Evolutionary conservation across 1,140 invertebrate species (phyloP), one percentile per base, ranked within the genome.

Genomic region (Nixonia krombeini): DNA sequence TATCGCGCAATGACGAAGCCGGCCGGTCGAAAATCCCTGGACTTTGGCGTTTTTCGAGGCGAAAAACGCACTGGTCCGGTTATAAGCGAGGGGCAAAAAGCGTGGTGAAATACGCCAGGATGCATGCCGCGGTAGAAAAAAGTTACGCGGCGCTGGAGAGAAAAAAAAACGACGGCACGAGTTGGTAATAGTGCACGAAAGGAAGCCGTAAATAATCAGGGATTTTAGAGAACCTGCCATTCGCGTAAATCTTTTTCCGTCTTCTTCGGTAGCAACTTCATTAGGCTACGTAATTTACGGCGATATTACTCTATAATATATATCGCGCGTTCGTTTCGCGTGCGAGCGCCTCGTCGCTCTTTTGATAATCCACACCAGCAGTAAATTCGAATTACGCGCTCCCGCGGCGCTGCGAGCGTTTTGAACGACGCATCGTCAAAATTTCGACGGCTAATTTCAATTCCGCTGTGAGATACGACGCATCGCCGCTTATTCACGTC

Each of bases 251-350:
- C 74, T 70, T 25, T 51, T 46, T 52, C 57, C 49, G 33, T 67
- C 65, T 68, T 76, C 63, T 70, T 47, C 59, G 72, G 69, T 70
- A 75, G 73, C 75, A 72, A 76, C 74, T 80, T 80, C 75, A 76
- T 80, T 80, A 78, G 70, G 57, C 55, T 70, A 63, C 62, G 59
- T 79, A 76, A 80, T 80, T 79, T 80, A 80, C 63, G 72, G 50
- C 66, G 15, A 46, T 50, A 25, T 40, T 52, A 52, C 25, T 1
- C 8, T 15, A 28, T 17, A 29, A 6, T 7, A 6, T 25, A 26
- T 29, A 29, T 29, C 7, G 25, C 42, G 9, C 16, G 3, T 17
- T 5, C 42, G 13, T n/a, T n/a, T n/a, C n/a, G n/a, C n/a, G n/a
- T n/a, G n/a, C n/a, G n/a, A n/a, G n/a, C n/a, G n/a, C n/a, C n/a